Conservation (phyloP, 2,888 invertebrate species). For the Campoplex capitator region DNA sequence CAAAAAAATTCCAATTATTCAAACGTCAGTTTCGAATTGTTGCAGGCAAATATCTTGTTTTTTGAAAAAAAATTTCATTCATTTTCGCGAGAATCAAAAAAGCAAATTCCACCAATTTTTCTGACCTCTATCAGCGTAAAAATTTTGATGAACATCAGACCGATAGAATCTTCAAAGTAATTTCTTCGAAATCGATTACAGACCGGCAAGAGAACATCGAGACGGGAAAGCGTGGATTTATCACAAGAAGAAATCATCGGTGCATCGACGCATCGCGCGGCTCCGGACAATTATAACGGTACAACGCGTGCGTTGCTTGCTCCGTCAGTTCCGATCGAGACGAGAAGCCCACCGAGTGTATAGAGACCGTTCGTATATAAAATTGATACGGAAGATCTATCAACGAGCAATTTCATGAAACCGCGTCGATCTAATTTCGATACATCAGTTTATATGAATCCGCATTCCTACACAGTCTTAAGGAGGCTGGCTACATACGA, state of each 20-base stretch:
- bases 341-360: conserved; percentile 54
- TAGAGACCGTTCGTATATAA: background rate
- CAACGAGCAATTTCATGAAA: background rate
- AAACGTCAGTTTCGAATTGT: background rate
- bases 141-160: background rate
- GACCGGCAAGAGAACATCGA: background rate
- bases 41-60: background rate
- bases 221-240: conserved; percentile 10
- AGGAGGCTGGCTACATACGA: too few relatives aligned
- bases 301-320: conserved; percentile 53
- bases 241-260: conserved; percentile 56
- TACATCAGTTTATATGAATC: too few relatives aligned
- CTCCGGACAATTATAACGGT: conserved; percentile 61
- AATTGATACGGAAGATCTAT: conserved; percentile 16
- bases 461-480: too few relatives aligned
- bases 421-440: background rate
- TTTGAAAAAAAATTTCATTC: too few relatives aligned
- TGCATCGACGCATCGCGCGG: conserved; percentile 50
- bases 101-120: background rate
- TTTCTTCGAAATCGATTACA: conserved; percentile 20
- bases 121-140: background rate
- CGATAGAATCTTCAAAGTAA: background rate
- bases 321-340: conserved; percentile 35
- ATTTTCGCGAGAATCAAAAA: background rate
- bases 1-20: background rate